phyloP scores from a whole-genome alignment of 2,888 invertebrate species.

The Phaedon cochleariae region DNA sequence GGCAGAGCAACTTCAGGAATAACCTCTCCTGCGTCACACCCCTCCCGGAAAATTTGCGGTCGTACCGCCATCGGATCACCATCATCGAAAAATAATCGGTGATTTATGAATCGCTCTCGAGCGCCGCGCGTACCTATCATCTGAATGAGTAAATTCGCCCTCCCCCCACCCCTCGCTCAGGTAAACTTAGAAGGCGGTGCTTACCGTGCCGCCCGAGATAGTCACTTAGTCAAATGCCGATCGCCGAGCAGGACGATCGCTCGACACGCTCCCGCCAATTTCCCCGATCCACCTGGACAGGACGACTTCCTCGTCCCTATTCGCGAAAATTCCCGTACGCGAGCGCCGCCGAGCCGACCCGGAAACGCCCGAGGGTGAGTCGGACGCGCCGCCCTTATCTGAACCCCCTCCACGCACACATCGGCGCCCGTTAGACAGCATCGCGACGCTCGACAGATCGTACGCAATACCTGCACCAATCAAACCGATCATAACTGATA shows the following conservation, averaged over 20 bases:
- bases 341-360: constrained; percentile 51
- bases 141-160: constrained; percentile 60
- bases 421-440: constrained; percentile 61
- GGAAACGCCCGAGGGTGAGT: constrained; percentile 58
- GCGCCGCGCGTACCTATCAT: constrained; percentile 45
- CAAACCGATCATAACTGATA: constrained; percentile 52
- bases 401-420: constrained; percentile 58
- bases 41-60: constrained; percentile 48
- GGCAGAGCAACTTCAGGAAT: too few species aligned
- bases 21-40: too few species aligned
- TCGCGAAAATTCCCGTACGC: constrained; percentile 49
- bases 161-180: constrained; percentile 56
- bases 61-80: constrained; percentile 18
- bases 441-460: constrained; percentile 62
- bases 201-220: constrained; percentile 58
- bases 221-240: constrained; percentile 62
- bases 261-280: constrained; percentile 36
- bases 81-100: constrained; percentile 48
- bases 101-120: constrained; percentile 59
- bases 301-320: constrained; percentile 42
- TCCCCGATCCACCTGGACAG: constrained; percentile 46
- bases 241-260: constrained; percentile 54
- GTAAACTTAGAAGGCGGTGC: constrained; percentile 60
- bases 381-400: constrained; percentile 61
- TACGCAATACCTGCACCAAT: constrained; percentile 57